These are phyloP conservation scores for Sparus aurata DNA, from an alignment of 2,797 vertebrate species.

Conservation along the genomic window DNA sequence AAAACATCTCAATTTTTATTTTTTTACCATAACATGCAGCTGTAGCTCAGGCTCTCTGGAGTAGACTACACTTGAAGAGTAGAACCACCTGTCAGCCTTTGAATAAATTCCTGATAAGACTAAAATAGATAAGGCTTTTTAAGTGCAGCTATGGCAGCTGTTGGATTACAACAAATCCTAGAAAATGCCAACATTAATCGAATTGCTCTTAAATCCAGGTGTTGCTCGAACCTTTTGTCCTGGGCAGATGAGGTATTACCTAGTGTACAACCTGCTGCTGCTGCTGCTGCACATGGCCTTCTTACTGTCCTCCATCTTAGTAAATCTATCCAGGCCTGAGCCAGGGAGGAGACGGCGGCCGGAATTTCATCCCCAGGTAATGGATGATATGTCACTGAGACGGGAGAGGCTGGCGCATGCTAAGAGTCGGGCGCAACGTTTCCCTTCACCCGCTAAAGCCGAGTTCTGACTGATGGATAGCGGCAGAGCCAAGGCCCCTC, in stretches of 20 bases:
- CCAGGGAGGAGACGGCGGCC: slow-evolving; percentile 35
- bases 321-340: slow-evolving; percentile 44
- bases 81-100: slow-evolving; percentile 10
- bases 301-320: slow-evolving; percentile 28
- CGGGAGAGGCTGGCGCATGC: slow-evolving; percentile 37
- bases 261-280: background rate
- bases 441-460: slow-evolving; percentile 28
- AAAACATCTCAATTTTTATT: no score
- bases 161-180: slow-evolving; percentile 29
- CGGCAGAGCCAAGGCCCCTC: slow-evolving; percentile 49
- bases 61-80: background rate
- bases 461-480: slow-evolving; percentile 54
- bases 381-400: slow-evolving; percentile 56
- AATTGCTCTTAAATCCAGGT: slow-evolving; percentile 23
- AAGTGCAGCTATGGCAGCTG: slow-evolving; percentile 15
- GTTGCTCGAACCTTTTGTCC: background rate
- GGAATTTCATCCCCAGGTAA: slow-evolving; percentile 55
- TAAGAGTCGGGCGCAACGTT: slow-evolving; percentile 17
- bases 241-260: slow-evolving; percentile 15
- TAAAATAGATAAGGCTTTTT: slow-evolving; percentile 8
- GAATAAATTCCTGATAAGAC: slow-evolving; percentile 19
- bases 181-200: slow-evolving; percentile 29
- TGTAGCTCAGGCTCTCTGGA: background rate
- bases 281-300: slow-evolving; percentile 14
- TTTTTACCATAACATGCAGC: no score